Evolutionary conservation across 2,888 invertebrate species (phyloP), one percentile per base, ranked within the genome.

Genomic region (Microchrysa polita): DNA sequence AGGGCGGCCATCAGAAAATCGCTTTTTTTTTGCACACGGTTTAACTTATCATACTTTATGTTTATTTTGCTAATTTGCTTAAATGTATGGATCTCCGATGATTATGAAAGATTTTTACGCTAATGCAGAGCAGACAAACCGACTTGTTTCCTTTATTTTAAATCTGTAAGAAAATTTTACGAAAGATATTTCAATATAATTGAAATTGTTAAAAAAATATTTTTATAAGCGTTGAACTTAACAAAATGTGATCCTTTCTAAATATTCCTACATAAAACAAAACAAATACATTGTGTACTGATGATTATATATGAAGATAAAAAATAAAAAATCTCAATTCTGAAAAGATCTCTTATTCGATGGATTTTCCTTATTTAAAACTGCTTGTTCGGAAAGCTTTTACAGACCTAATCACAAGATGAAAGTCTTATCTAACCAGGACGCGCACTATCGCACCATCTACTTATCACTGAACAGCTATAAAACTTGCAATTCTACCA

Each of bases 171-270:
- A 63, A 73, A 63, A 63, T 61, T 60, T 73, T 73, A 61, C 60
- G 72, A 72, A 72, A 67, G 53, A 72, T 75, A 67, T 75, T 75
- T 75, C 75, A 75, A 75, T 75, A 72, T 74, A 72, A 75, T 75
- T 75, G 74, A 75, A 75, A 75, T 72, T 73, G 73, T 74, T 73
- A 72, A 76, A 75, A n/a, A 73, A 73, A 74, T 76, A 76, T 76
- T 76, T 76, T 76, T 76, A 76, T 76, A 76, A 76, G 75, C 73
- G 75, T 76, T 76, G 73, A 76, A 74, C 74, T 76, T 65, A 76
- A 76, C 55, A 76, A 76, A 76, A 74, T 74, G 74, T 76, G 74
- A 74, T 76, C 73, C 74, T 76, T 76, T 76, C 76, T 75, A 74
- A 73, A 76, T 76, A 74, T 76, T 76, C 74, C 76, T 74, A 76